These are phyloP conservation scores for Zaprionus kolodkinae DNA, from an alignment of 1,140 invertebrate species.

Conservation along the genomic window DNA sequence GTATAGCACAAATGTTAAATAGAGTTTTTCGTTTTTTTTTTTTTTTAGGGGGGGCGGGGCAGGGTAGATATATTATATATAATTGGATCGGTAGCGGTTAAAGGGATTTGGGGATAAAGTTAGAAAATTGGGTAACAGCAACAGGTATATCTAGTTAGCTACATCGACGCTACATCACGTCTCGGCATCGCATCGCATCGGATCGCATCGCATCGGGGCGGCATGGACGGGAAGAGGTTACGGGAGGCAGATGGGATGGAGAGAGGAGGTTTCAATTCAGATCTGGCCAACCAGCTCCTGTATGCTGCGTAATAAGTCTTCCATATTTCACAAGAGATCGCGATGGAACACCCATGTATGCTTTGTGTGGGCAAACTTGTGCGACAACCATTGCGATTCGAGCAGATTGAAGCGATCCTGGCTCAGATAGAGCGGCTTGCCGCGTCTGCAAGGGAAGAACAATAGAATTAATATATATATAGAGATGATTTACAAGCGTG, in stretches of 20 bases:
- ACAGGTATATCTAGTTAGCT: not conserved
- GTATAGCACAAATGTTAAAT: constrained; percentile 33
- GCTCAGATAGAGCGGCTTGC: constrained; percentile 96
- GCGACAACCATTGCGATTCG: constrained; percentile 97
- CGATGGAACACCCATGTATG: constrained; percentile 96
- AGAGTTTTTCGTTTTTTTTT: not conserved
- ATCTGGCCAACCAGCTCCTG: constrained; percentile 82
- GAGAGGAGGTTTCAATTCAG: constrained; percentile 29
- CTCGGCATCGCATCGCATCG: not conserved
- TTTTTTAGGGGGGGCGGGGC: not conserved
- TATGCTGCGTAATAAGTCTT: constrained; percentile 81
- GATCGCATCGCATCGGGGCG: not conserved
- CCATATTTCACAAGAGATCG: constrained; percentile 89
- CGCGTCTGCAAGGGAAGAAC: constrained; percentile 89
- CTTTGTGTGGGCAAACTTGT: constrained; percentile 95
- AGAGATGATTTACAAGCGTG: not conserved
- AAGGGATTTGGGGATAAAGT: not conserved
- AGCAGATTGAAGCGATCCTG: constrained; percentile 94
- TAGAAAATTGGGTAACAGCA: not conserved
- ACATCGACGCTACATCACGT: not conserved
- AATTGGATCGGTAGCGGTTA: not conserved
- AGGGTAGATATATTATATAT: not conserved
- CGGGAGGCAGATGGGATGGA: not conserved
- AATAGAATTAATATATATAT: constrained; percentile 23
- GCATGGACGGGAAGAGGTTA: not conserved